Evolutionary conservation across 2,113 vertebrate genomes (phyloP), one percentile per base, ranked within the genome.

Genomic region (Morone chrysops): DNA sequence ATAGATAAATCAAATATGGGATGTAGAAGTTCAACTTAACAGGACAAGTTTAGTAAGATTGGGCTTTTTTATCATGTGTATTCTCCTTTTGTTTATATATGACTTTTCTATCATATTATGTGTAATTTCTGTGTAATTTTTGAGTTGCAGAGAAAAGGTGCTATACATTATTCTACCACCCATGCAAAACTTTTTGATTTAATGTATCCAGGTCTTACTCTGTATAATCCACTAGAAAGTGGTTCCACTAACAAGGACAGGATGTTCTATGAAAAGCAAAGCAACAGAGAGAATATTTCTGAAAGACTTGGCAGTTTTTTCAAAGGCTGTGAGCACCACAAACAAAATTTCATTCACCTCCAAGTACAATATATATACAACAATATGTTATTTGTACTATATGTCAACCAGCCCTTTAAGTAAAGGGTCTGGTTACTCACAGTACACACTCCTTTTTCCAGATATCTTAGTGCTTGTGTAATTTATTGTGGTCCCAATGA

Each of bases 1-100:
- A 81, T 10, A 53, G 59, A 79, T 84, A 62, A 75, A 82, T 89
- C 57, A 74, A 48, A 31, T 59, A 18, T 2, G 18, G 53, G 60
- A 57, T 84, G 73, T 22, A 4, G 40, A 84, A 54, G 57, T 36
- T 43, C 3, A 82, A 56, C 41, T 54, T 50, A 10, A 18, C 31
- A 63, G 25, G 73, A 51, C 54, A 50, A 14, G 31, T 74, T 60
- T 25, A 22, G 13, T 41, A 31, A 70, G 66, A 62, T 31, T 50
- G 10, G 41, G 68, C 4, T 43, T 50, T 54, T 51, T 45, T 14
- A 43, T 73, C 45, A 56, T 77, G 50, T 65, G 22, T 14, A 67
- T 61, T 62, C 20, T 57, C 45, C 17, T 12, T 13, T 38, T 70
- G 9, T 75, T 79, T 56, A 71, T 51, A n/a, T 70, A 68, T 69